Base-by-base conservation (phyloP, 1,140 invertebrate genomes). In the Gryllus bimaculatus region DNA sequence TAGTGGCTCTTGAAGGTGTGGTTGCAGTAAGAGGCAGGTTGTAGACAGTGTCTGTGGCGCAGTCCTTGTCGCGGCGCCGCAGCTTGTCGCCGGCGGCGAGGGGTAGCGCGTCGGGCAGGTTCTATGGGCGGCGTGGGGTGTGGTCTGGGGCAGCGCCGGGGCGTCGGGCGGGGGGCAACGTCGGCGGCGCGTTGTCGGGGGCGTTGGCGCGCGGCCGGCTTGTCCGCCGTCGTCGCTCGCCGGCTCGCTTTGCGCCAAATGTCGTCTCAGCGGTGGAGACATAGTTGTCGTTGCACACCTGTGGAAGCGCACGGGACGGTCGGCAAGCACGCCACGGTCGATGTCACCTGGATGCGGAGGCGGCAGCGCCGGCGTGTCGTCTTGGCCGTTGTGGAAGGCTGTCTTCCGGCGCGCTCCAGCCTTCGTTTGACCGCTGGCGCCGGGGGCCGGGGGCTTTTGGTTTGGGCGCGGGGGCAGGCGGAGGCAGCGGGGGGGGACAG, bases 311-410 rank as follows among this genome's bases (percentile, higher is more conserved):
- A 96, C 93, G 0, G 94, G 95, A 0, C 94, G 94, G 85, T 96
- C 95, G 85, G 94, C 96, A 75, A 93, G 95, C 8, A 94, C 95
- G 8, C 94, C 95, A 7, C 96, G 87, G 84, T 96, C 94, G 78
- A 94, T 87, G 2, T 90, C 15, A 92, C 89, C 80, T 88, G 86
- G 39, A 39, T 74, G 39, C 73, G 79, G 77, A 15, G 75, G 18
- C 21, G 8, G n/a, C 73, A 7, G 4, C 78, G 54, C 54, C 54
- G 3, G 54, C 10, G 18, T n/a, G n/a, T 18, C 54, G 18, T 66
- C 54, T 66, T 66, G 10, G 54, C 18, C 54, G 54, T 66, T 13
- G 54, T 66, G 54, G 54, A 66, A 66, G 54, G 78, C 73, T 66
- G 80, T 48, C 80, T 47, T 74, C 79, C 74, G 7, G 81, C 80